Evolutionary conservation across 1,140 invertebrate species (phyloP), one percentile per base, ranked within the genome.

Genomic region (Diabrotica undecimpunctata): DNA sequence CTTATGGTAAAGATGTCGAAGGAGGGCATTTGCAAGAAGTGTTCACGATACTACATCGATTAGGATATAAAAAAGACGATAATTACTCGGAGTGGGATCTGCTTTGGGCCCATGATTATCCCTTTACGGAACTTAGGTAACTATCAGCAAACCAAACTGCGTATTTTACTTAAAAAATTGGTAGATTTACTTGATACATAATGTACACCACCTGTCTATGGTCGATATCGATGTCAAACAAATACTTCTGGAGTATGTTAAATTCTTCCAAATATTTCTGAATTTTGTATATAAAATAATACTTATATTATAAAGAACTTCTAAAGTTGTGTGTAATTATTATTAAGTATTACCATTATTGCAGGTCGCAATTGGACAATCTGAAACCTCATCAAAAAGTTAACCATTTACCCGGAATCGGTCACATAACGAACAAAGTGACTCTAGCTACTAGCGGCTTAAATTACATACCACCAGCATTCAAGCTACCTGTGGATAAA

Each of bases 371-470:
- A 66, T 74, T 93, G 9, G 84, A 81, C 63, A 83, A 83, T 70
- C 75, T 96, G 11, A 87, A 88, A 71, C 73, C 83, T 7, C 80
- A 92, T 80, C 94, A 96, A 75, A 88, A 83, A 75, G 89, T 98
- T 0, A 99, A 98, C 78, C 95, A 98, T 79, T 94, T 97, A 75
- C 96, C 96, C 5, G 96, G 95, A 0, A 93, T 92, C 61, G 96
- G 96, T 0, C 97, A 88, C 72, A 90, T 98, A 54, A 97, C 95
- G 0, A 97, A 95, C 73, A 99, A 99, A 83, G 93, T 95, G 7
- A 91, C 91, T 75, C 81, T 98, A 39, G 93, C 94, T 0, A 93
- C 90, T 1, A 88, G 91, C 0, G 74, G 84, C 8, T 82, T 92
- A 8, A 83, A 87, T 50, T 89, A 89, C 72, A 88, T 97, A 64